A percentile compares a stretch with the other conserved stretches of the same genome.
Evolutionary conservation across 2,113 vertebrate species (phyloP).

Genomic region (Paraplagusia blochii): DNA sequence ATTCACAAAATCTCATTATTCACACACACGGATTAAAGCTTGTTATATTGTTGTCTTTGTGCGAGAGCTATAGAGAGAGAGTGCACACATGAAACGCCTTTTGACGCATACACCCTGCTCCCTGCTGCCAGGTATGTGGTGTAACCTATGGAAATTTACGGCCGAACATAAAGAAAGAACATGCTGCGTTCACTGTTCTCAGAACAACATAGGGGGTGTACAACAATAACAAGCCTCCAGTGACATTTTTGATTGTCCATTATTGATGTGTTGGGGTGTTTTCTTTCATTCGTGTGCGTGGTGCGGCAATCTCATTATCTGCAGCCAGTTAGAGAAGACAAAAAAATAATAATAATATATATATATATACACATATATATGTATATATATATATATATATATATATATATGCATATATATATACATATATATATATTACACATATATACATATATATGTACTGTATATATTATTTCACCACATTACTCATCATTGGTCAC

Average conservation of each 20-base stretch:
- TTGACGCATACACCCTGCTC: not conserved
- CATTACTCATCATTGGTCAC: too few relatives aligned
- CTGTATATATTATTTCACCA: too few relatives aligned
- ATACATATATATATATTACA: too few relatives aligned
- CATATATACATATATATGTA: too few relatives aligned
- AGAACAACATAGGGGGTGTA: not conserved
- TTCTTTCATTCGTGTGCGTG: too few relatives aligned
- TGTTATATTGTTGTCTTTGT: slow-evolving; percentile 9
- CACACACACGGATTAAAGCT: slow-evolving; percentile 10
- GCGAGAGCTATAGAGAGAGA: slow-evolving; percentile 13
- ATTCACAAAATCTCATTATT: slow-evolving; percentile 6
- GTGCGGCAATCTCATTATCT: not conserved
- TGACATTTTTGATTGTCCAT: not conserved
- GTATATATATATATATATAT: too few relatives aligned
- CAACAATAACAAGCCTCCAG: slow-evolving; percentile 18
- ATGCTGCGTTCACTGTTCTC: slow-evolving; percentile 17
- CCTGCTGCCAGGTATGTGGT: not conserved
- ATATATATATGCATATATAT: too few relatives aligned
- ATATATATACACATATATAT: too few relatives aligned
- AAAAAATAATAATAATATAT: too few relatives aligned
- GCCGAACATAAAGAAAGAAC: slow-evolving; percentile 13
- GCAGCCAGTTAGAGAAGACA: not conserved
- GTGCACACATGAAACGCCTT: slow-evolving; percentile 12
- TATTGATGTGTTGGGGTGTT: not conserved
- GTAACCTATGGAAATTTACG: slow-evolving; percentile 29